Percentiles rank a stretch among this genome's conserved stretches.
phyloP scores from a whole-genome alignment of 2,797 vertebrate genomes.

The Pampus argenteus region DNA sequence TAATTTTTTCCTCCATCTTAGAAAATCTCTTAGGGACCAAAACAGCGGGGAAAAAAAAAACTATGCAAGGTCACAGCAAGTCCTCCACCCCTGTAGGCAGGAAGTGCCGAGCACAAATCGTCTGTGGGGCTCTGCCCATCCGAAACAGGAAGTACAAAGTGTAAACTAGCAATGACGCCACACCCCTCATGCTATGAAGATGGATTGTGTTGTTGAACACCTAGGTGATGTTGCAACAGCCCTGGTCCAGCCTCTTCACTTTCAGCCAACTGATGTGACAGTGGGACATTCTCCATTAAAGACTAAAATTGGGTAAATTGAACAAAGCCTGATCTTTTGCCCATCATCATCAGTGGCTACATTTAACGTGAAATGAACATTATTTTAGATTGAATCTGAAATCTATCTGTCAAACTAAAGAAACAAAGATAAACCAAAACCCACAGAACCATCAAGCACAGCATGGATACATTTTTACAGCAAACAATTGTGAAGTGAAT shows the following conservation, averaged over 20 bases:
- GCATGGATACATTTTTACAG: conserved; percentile 30
- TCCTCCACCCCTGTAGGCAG: conserved; percentile 75
- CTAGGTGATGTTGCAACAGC: conserved; percentile 37
- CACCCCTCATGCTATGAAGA: conserved; percentile 71
- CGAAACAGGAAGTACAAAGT: conserved; percentile 84
- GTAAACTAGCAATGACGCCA: conserved; percentile 75
- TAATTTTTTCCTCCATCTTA: conserved; percentile 44
- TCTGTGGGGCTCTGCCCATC: conserved; percentile 75
- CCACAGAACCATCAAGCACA: conserved; percentile 30
- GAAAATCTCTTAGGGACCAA: conserved; percentile 55
- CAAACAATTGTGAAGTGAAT: conserved; percentile 57
- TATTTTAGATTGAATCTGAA: conserved; percentile 21
- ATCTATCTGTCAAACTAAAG: conserved; percentile 12
- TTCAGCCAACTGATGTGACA: not conserved
- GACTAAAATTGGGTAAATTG: not conserved
- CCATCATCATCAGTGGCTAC: not conserved
- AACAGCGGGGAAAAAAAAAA: conserved; percentile 61
- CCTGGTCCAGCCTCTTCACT: conserved; percentile 4
- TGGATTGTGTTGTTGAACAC: conserved; percentile 62
- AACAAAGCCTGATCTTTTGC: not conserved
- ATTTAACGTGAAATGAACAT: conserved; percentile 3
- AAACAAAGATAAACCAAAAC: conserved; percentile 27
- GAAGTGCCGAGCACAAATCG: conserved; percentile 75
- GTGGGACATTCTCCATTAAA: not conserved
- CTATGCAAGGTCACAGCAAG: conserved; percentile 68